Base-by-base conservation (phyloP, 2,797 vertebrate genomes). In the Tadarida brasiliensis region DNA sequence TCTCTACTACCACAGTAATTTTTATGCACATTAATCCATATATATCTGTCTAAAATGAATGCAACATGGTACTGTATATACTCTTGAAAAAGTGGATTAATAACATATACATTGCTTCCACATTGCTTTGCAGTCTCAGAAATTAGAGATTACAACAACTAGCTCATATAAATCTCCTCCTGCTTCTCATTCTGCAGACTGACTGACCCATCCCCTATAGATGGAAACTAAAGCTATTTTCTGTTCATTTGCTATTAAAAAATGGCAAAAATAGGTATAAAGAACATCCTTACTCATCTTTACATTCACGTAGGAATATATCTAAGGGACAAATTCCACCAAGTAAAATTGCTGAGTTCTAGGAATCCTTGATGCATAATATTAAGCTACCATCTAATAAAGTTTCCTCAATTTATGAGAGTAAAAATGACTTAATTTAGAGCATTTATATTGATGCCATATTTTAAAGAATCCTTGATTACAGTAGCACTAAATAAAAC, bases 401-500 rank as follows among this genome's bases (percentile, higher is more conserved):
- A 33, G 33, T 33, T 54, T 84, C 54, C 59, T 94, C 14, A 17
- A 17, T 56, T 89, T 87, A 78, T 28, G 22, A 88, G 11, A 78
- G 5, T 85, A 67, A 76, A 71, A 65, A 54, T 35, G 12, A 2
- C 33, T 57, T 93, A 7, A 56, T 73, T 84, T 84, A 87, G 19
- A 87, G 33, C 51, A 61, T 65, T 19, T 85, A 19, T 77, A 71
- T 26, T 86, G 20, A 44, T 54, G 22, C 22, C 39, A 33, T 63
- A 22, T 94, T 91, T 78, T 44, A 85, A 86, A 81, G 47, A 87
- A 78, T 76, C 3, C 6, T 59, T 94, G 71, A 65, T 92, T 83
- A 85, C 7, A 56, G 2, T 70, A 57, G 84, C 17, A 71, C 54
- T 84, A 80, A 94, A 87, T 39, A 90, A 90, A 96, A 71, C 68